Conservation (phyloP, 2,797 vertebrate genomes). For the Acridotheres tristis region DNA sequence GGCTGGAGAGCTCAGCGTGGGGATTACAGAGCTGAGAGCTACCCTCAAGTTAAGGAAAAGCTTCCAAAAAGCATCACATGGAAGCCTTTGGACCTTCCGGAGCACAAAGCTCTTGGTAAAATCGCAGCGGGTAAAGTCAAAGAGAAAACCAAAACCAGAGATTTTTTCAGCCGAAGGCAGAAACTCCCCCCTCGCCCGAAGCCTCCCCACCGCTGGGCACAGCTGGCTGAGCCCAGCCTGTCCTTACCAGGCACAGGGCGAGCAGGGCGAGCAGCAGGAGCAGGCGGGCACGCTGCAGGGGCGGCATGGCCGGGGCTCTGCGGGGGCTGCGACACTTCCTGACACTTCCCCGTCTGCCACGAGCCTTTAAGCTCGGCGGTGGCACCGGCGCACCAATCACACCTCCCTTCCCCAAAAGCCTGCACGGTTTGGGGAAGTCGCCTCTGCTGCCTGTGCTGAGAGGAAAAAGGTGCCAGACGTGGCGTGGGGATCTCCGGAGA, state of each 20-base stretch:
- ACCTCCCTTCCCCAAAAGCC: background rate
- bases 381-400: background rate
- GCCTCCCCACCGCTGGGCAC: background rate
- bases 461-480: rapidly evolving
- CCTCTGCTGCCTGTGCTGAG: rapidly evolving
- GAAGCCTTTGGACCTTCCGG: background rate
- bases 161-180: background rate
- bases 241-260: constrained; percentile 28
- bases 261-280: constrained; percentile 12
- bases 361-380: background rate
- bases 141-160: rapidly evolving
- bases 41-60: rapidly evolving
- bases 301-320: background rate
- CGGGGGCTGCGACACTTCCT: rapidly evolving
- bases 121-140: rapidly evolving
- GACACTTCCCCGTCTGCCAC: background rate
- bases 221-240: background rate
- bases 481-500: rapidly evolving
- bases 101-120: background rate
- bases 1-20: rapidly evolving
- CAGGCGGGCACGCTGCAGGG: background rate
- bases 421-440: rapidly evolving
- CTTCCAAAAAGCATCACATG: rapidly evolving
- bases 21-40: rapidly evolving
- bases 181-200: background rate